Percentiles rank a stretch among this genome's conserved stretches.
phyloP scores from a whole-genome alignment of 2,113 vertebrate species.

The Mormyrus lacerda region DNA sequence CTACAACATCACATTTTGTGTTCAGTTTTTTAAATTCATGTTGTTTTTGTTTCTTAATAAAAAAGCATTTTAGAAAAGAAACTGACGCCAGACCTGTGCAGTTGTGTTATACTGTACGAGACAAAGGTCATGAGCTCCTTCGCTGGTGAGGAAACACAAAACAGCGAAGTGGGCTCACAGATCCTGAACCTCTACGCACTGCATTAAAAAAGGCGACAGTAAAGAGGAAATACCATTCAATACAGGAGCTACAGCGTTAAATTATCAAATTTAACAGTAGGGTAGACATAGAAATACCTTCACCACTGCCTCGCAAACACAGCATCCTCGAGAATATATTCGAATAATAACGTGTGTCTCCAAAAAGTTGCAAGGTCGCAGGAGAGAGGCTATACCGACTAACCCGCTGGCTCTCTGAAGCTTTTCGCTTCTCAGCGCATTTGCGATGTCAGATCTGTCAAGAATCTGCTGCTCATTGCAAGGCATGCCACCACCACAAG shows the following conservation, averaged over 20 bases:
- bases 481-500: not conserved
- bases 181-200: not conserved
- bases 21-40: not conserved
- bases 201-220: not conserved
- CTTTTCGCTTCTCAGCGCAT: not conserved
- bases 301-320: not conserved
- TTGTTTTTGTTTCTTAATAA: not conserved
- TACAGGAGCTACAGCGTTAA: not conserved
- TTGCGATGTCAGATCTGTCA: not conserved
- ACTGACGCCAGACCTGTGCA: not conserved
- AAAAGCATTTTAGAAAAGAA: not conserved
- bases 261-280: not conserved
- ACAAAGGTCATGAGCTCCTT: not conserved
- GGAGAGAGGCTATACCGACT: not conserved
- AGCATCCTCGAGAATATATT: not conserved
- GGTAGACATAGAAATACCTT: not conserved
- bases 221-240: not conserved
- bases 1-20: not conserved
- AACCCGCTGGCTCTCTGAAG: not conserved
- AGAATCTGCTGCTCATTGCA: not conserved
- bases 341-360: not conserved
- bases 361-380: not conserved
- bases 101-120: not conserved
- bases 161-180: not conserved
- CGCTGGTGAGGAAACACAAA: not conserved